phyloP scores from a whole-genome alignment of 1,140 invertebrate species.

The Ostrea denselamellosa region DNA sequence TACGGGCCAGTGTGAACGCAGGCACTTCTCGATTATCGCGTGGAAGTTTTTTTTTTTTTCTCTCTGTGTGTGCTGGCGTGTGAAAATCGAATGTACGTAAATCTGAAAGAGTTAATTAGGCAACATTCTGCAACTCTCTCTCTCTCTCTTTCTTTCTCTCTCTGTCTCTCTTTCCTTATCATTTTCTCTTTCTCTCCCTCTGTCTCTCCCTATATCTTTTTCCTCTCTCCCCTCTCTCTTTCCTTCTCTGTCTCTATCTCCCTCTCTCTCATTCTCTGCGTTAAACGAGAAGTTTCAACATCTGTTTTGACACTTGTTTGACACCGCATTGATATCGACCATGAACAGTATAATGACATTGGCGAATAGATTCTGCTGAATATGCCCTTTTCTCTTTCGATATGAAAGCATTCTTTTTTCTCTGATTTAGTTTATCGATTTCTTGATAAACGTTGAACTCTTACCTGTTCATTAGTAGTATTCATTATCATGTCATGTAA shows the following conservation, averaged over 20 bases:
- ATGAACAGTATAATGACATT: not conserved
- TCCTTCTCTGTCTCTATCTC: slow-evolving; percentile 20
- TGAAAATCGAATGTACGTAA: not conserved
- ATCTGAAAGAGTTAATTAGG: not conserved
- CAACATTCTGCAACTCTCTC: not conserved
- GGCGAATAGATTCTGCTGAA: not conserved
- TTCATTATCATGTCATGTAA: too few species aligned
- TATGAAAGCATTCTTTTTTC: not conserved
- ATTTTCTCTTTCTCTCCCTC: slow-evolving; percentile 25
- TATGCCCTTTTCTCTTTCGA: not conserved
- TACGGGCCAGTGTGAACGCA: not conserved
- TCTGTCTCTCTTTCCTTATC: slow-evolving; percentile 34
- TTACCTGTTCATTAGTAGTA: too few species aligned
- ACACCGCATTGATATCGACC: not conserved
- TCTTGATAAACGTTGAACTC: not conserved
- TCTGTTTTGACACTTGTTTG: slow-evolving; percentile 19
- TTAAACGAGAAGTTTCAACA: not conserved
- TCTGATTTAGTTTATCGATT: slow-evolving; percentile 24
- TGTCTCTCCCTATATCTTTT: not conserved
- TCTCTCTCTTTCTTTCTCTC: not conserved
- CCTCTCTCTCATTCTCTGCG: not conserved
- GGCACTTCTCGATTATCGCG: not conserved
- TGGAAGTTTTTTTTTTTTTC: not conserved
- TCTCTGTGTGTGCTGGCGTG: not conserved
- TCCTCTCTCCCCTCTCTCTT: not conserved